A percentile compares a stretch with the other conserved stretches of the same genome.
Conservation (phyloP, 1,140 invertebrate genomes). For the Drosophila kikkawai region DNA sequence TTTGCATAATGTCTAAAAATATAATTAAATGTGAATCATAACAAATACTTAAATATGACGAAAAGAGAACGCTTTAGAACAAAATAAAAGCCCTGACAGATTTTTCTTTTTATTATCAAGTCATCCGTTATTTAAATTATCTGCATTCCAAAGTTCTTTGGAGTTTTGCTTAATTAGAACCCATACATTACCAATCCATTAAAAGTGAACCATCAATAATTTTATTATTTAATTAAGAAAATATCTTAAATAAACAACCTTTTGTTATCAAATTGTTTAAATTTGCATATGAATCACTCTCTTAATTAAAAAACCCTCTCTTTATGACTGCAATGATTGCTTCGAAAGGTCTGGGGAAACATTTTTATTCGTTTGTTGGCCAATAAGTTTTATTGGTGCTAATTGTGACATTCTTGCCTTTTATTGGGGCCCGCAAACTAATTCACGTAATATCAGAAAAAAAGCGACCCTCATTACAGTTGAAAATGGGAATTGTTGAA, state of each 20-base stretch:
- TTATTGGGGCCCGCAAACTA: conserved; percentile 29
- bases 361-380: conserved; percentile 27
- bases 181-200: not conserved
- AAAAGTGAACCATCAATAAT: not conserved
- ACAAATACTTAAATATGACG: not conserved
- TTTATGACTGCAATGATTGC: not conserved
- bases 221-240: not conserved
- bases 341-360: conserved; percentile 1
- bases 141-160: not conserved
- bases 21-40: conserved; percentile 17
- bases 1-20: conserved; percentile 20
- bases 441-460: conserved; percentile 41
- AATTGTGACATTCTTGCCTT: conserved; percentile 42
- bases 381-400: conserved; percentile 35
- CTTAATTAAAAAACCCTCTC: not conserved
- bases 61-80: too few species aligned
- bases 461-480: conserved; percentile 26
- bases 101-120: not conserved
- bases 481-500: conserved; percentile 37
- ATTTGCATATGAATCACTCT: conserved; percentile 20
- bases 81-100: too few species aligned
- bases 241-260: too few species aligned
- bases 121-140: conserved; percentile 13
- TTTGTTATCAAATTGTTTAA: not conserved
- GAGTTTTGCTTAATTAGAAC: not conserved